phyloP scores from a whole-genome alignment of 1,140 invertebrate genomes.

The Megalopta genalis region DNA sequence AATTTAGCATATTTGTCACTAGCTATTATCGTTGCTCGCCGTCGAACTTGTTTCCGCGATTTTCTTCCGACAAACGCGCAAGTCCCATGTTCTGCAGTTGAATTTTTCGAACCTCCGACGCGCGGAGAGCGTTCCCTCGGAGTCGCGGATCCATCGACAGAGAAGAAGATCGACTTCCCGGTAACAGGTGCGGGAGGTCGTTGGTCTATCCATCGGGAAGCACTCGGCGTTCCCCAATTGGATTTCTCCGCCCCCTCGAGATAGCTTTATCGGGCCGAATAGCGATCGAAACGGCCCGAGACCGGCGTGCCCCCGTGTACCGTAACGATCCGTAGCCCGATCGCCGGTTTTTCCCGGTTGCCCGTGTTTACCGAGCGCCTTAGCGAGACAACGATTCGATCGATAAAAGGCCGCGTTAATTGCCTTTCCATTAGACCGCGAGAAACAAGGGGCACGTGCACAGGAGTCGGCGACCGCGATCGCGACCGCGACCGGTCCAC shows the following conservation, averaged over 20 bases:
- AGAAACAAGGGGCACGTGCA: constrained; percentile 43
- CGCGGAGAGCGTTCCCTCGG: too few relatives aligned
- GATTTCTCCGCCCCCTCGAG: neutral
- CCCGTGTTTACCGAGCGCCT: constrained; percentile 1
- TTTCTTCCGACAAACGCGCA: too few relatives aligned
- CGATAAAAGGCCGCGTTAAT: constrained; percentile 49
- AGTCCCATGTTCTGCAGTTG: too few relatives aligned
- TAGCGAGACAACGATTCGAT: constrained; percentile 12
- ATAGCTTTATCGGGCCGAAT: neutral
- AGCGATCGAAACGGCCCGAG: neutral
- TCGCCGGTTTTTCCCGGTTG: neutral
- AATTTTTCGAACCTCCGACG: too few relatives aligned
- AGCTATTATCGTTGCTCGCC: too few relatives aligned
- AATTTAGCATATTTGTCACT: too few relatives aligned
- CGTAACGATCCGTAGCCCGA: neutral
- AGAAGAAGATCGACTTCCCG: too few relatives aligned
- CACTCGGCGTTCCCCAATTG: neutral
- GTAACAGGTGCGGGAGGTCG: too few relatives aligned
- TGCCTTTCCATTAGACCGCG: constrained; percentile 45
- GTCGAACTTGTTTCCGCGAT: too few relatives aligned
- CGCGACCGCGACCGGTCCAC: constrained; percentile 34
- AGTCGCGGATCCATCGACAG: too few relatives aligned
- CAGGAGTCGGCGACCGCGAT: constrained; percentile 6
- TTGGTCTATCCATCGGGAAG: too few relatives aligned
- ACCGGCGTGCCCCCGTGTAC: neutral